Evolutionary conservation across 2,888 invertebrate genomes (phyloP), one percentile per base, ranked within the genome.

Genomic region (Drosophila emarginata): DNA sequence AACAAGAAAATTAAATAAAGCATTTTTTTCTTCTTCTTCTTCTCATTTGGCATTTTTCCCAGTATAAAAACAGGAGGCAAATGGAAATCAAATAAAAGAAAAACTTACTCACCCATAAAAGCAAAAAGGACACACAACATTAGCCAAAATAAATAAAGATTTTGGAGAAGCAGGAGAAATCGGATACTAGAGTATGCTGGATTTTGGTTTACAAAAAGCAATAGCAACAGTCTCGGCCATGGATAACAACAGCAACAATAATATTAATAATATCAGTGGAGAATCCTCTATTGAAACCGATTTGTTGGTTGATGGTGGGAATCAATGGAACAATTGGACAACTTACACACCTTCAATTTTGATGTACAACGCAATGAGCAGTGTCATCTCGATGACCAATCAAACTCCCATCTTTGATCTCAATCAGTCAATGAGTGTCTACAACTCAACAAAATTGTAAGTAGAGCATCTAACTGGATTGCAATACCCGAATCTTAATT

Each of bases 21-120:
- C 52, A 62, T 70, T 21, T 21, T n/a, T 70, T 74, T 59, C 73
- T 40, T 73, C 58, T 50, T 23, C 0, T 61, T 66, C 54, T 61
- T n/a, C 36, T 32, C 11, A 32, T 23, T 67, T 79, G 64, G 56
- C 64, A 63, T 71, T 68, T 67, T 84, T 67, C 87, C 11, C 84
- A 81, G 73, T 74, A 53, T 57, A 62, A 57, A 50, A 65, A 67
- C 76, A 71, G 61, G 71, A 45, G 45, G 18, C 79, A 84, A 84
- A 82, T 88, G 82, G 87, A 76, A 84, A 61, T 67, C 89, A 88
- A 88, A 87, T 82, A 82, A 66, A 39, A 61, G 28, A 51, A 53
- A 18, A 37, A 14, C 61, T 7, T 23, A 4, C 61, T 6, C 37
- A 9, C 7, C 32, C 32, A 32, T 14, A 39, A 39, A 39, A 14